Base-by-base conservation (phyloP, 2,113 vertebrate species). In the Gymnogyps californianus region DNA sequence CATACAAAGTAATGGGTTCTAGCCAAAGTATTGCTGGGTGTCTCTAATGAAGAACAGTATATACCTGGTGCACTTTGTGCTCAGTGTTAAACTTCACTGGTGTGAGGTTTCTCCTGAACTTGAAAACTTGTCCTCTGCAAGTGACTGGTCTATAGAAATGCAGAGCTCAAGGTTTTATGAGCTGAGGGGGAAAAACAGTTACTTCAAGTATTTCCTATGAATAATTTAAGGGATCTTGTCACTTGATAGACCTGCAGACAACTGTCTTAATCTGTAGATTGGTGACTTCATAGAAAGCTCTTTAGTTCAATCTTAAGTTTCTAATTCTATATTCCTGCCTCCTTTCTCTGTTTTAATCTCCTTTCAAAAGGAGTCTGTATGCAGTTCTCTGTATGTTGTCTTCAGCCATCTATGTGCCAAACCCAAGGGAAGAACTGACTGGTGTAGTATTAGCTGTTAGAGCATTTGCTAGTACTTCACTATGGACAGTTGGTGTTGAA, bases 271-370 rank as follows among this genome's bases (percentile, higher is more conserved):
- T 83, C 64, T 64, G 44, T 83, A 58, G 52, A 59, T 25, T 9
- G 15, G 7, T 79, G 51, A 61, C 51, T 96, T 89, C 74, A 76
- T 32, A 88, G 62, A 76, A 95, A 93, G 9, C 29, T 93, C 74
- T 95, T 87, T 78, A 83, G 32, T 94, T 97, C 83, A 92, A 6
- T 31, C 51, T 78, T 55, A 78, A 91, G 28, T 86, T 94, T 81
- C 44, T 80, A 58, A 86, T 96, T 96, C 76, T 70, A 20, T 86
- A 89, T 93, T 96, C 62, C 91, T 95, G 42, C 47, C 72, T 65
- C 10, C 78, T n/a, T 94, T 70, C 17, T 95, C 65, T 76, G 55
- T 80, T 90, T 84, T 94, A 16, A 76, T 81, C 38, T 66, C 34
- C 10, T 96, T 93, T 62, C 59, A 81, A 92, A 71, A 90, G 57